Percentiles rank a stretch among this genome's conserved stretches.
phyloP scores from a whole-genome alignment of 2,797 vertebrate species.

The Periparus ater region DNA sequence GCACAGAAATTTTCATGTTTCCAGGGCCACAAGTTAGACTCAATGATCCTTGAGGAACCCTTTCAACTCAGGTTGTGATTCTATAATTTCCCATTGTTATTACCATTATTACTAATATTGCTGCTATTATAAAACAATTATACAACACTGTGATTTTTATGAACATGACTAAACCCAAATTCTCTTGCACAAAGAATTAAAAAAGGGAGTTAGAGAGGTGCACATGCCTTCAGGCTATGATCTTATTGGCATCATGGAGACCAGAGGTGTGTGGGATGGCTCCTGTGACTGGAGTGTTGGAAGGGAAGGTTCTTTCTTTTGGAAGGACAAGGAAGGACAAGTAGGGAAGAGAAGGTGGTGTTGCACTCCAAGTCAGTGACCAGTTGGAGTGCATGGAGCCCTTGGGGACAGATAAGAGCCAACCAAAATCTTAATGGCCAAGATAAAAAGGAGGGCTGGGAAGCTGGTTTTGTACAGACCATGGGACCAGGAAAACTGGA shows the following conservation, averaged over 20 bases:
- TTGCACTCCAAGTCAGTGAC: background rate
- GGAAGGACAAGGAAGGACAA: background rate
- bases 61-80: background rate
- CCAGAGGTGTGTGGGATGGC: background rate
- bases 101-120: background rate
- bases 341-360: too few relatives aligned
- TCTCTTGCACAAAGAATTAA: background rate
- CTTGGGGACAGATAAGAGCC: background rate
- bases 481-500: background rate
- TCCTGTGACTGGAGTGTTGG: background rate
- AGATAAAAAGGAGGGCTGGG: background rate
- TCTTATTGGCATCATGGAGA: background rate
- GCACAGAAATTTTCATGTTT: background rate
- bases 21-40: too few relatives aligned
- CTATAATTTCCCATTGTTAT: background rate
- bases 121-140: background rate
- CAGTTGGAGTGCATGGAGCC: background rate
- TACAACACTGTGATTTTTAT: background rate
- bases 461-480: background rate
- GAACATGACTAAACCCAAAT: background rate
- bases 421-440: background rate
- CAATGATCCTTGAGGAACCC: background rate
- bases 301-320: background rate
- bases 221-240: background rate
- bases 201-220: background rate